phyloP scores from a whole-genome alignment of 2,113 vertebrate genomes.

The Heterotilapia buettikoferi region DNA sequence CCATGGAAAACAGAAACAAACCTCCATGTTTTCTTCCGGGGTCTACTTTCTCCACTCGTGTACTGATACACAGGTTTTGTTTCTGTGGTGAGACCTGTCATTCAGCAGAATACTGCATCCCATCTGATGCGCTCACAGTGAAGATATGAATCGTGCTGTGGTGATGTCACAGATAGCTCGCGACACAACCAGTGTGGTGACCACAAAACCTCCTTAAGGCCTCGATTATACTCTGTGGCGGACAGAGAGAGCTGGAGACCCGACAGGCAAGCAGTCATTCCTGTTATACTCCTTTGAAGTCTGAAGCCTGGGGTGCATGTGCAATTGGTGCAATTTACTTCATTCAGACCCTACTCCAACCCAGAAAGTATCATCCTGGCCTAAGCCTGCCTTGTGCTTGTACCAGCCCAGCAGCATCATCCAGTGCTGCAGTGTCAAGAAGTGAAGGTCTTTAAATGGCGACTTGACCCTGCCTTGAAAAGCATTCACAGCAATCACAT shows the following conservation, averaged over 20 bases:
- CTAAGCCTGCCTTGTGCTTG: background rate
- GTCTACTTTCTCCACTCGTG: background rate
- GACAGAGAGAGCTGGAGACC: background rate
- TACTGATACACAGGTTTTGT: background rate
- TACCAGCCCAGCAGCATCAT: background rate
- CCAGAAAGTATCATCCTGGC: background rate
- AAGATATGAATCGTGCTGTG: background rate
- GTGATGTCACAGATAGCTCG: background rate
- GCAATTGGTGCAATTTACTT: background rate
- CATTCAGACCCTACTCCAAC: background rate
- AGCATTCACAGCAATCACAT: background rate
- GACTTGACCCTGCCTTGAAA: background rate
- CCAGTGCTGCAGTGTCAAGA: background rate
- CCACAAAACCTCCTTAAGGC: background rate
- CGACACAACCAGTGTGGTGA: background rate
- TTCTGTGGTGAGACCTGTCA: background rate
- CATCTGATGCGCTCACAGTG: background rate
- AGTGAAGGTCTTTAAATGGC: background rate
- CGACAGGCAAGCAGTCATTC: background rate
- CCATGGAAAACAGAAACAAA: background rate
- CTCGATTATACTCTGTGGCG: background rate
- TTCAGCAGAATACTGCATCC: background rate
- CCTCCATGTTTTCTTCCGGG: background rate
- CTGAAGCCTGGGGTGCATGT: background rate
- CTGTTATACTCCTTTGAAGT: background rate